A percentile compares a stretch with the other conserved stretches of the same genome.
Conservation (phyloP, 2,888 invertebrate genomes). For the Ophraella communa region DNA sequence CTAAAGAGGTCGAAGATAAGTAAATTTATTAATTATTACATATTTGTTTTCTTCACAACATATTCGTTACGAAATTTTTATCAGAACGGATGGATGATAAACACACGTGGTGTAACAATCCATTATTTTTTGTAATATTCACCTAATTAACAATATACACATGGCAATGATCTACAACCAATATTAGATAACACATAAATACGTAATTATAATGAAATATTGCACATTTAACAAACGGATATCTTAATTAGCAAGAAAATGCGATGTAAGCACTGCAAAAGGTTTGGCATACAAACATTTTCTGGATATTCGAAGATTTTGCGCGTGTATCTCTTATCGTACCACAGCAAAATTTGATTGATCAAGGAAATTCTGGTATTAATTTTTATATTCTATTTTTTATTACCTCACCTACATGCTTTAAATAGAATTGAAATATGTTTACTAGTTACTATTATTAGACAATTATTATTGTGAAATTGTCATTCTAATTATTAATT, state of each 20-base stretch:
- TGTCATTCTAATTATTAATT: too few relatives aligned
- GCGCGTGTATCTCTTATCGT: background rate
- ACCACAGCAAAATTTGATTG: background rate
- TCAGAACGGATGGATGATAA: slow-evolving; percentile 24
- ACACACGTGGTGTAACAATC: slow-evolving; percentile 17
- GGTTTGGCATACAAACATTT: too few relatives aligned
- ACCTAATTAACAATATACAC: slow-evolving; percentile 22
- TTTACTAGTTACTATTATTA: too few relatives aligned
- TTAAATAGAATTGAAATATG: too few relatives aligned
- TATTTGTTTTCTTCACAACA: slow-evolving; percentile 29
- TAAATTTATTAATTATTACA: slow-evolving; percentile 29
- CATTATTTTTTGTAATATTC: slow-evolving; percentile 20
- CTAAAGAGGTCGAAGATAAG: slow-evolving; percentile 34
- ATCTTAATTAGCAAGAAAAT: background rate
- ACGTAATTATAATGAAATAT: slow-evolving; percentile 3
- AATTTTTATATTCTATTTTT: too few relatives aligned
- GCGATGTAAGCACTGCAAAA: background rate
- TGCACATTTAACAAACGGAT: slow-evolving; percentile 10
- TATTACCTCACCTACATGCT: too few relatives aligned
- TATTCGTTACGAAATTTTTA: slow-evolving; percentile 26
- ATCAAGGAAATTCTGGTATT: too few relatives aligned
- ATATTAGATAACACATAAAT: slow-evolving; percentile 16
- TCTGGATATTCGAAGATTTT: background rate
- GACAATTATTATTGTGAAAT: too few relatives aligned
- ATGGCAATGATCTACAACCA: slow-evolving; percentile 10